These are phyloP conservation scores for Tetramorium parvispinum DNA, from an alignment of 1,140 invertebrate species.

Conservation along the genomic window DNA sequence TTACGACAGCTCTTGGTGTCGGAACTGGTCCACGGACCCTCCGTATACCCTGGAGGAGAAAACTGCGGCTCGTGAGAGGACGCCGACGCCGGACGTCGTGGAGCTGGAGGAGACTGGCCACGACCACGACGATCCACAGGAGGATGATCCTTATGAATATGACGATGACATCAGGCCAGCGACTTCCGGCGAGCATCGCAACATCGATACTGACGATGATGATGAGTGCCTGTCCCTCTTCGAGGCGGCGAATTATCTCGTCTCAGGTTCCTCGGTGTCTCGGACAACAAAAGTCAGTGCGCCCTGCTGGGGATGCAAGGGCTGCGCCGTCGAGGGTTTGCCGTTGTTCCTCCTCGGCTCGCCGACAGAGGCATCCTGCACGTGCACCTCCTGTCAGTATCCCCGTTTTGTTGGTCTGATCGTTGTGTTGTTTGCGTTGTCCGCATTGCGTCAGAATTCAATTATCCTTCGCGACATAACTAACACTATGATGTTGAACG, in stretches of 20 bases:
- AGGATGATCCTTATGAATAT: constrained; percentile 86
- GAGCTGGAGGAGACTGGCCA: constrained; percentile 65
- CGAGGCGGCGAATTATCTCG: constrained; percentile 53
- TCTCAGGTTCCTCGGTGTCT: constrained; percentile 48
- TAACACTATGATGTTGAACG: background rate
- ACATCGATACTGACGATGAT: constrained; percentile 24
- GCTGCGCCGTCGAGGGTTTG: constrained; percentile 66
- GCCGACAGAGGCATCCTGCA: constrained; percentile 79
- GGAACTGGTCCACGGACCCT: constrained; percentile 54
- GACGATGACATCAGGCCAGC: constrained; percentile 84
- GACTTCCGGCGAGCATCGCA: background rate
- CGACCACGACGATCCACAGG: constrained; percentile 68
- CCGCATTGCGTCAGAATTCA: constrained; percentile 30
- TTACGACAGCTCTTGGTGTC: constrained; percentile 62
- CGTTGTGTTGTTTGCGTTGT: constrained; percentile 22
- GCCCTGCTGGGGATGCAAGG: constrained; percentile 77
- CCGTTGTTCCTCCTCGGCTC: constrained; percentile 82
- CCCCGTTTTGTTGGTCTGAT: constrained; percentile 10
- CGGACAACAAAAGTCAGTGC: constrained; percentile 66
- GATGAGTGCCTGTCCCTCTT: constrained; percentile 37
- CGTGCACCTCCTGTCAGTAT: constrained; percentile 79
- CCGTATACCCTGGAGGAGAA: constrained; percentile 71
- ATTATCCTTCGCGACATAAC: background rate
- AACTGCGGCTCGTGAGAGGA: constrained; percentile 26
- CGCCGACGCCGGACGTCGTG: constrained; percentile 64